These are phyloP conservation scores for Pelochelys cantorii DNA, from an alignment of 2,797 vertebrate genomes.

Conservation along the genomic window DNA sequence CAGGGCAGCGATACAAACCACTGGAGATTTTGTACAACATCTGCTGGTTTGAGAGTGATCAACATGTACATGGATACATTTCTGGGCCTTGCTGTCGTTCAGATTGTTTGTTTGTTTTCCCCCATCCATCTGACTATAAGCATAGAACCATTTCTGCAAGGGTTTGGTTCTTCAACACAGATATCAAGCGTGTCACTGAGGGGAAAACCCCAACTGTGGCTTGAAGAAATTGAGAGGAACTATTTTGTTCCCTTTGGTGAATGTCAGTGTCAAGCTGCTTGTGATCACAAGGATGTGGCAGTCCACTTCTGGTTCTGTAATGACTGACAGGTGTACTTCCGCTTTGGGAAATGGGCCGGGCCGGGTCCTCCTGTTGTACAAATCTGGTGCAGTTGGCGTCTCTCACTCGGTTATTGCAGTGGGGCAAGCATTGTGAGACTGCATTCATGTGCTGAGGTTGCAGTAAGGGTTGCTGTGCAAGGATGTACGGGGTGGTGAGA, in stretches of 20 bases:
- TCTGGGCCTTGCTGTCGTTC: background rate
- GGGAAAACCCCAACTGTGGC: background rate
- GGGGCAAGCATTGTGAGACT: background rate
- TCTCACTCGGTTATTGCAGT: background rate
- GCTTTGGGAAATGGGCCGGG: fast-evolving
- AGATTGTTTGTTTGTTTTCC: background rate
- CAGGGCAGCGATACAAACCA: background rate
- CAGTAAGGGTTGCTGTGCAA: background rate
- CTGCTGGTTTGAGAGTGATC: background rate
- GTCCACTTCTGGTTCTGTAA: background rate
- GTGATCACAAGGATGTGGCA: fast-evolving
- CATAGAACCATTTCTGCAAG: background rate
- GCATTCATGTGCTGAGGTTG: fast-evolving
- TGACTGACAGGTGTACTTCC: background rate
- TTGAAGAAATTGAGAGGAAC: fast-evolving
- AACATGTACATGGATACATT: background rate
- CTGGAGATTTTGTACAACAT: background rate
- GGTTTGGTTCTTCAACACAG: background rate
- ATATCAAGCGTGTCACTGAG: background rate
- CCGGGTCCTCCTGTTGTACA: background rate
- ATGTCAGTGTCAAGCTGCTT: background rate
- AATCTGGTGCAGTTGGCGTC: fast-evolving
- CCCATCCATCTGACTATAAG: background rate
- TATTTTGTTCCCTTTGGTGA: background rate
- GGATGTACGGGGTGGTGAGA: fast-evolving